phyloP scores from a whole-genome alignment of 2,113 vertebrate species.

The Protomyctophum bolini region DNA sequence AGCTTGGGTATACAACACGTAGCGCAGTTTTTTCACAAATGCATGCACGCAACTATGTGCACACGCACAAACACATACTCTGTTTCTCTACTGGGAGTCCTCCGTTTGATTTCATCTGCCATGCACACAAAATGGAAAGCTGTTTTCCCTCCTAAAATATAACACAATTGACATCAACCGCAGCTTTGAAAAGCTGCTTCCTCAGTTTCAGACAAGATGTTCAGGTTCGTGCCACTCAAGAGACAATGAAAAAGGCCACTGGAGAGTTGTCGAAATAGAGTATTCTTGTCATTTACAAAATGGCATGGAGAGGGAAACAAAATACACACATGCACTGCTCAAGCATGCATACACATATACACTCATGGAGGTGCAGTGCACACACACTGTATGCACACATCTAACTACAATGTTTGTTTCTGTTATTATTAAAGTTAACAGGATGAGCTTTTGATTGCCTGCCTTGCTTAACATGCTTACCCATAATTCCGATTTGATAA shows the following conservation, averaged over 20 bases:
- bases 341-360: not conserved
- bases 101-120: not conserved
- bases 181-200: constrained; percentile 11
- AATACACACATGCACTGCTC: not conserved
- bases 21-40: not conserved
- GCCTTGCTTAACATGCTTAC: not conserved
- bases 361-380: not conserved
- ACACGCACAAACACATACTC: not conserved
- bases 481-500: constrained; percentile 17
- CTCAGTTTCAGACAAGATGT: constrained; percentile 11
- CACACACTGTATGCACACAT: not conserved
- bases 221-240: constrained; percentile 8
- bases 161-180: constrained; percentile 26
- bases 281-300: not conserved
- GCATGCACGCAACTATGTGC: not conserved
- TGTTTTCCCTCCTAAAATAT: constrained; percentile 5
- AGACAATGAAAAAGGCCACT: constrained; percentile 10
- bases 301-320: not conserved
- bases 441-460: not conserved
- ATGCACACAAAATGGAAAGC: not conserved
- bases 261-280: not conserved
- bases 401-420: not conserved
- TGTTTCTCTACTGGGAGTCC: not conserved
- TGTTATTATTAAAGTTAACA: not conserved
- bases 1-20: not conserved